Evolutionary conservation across 2,888 invertebrate genomes (phyloP).

Genomic region (Archips crataeganus): DNA sequence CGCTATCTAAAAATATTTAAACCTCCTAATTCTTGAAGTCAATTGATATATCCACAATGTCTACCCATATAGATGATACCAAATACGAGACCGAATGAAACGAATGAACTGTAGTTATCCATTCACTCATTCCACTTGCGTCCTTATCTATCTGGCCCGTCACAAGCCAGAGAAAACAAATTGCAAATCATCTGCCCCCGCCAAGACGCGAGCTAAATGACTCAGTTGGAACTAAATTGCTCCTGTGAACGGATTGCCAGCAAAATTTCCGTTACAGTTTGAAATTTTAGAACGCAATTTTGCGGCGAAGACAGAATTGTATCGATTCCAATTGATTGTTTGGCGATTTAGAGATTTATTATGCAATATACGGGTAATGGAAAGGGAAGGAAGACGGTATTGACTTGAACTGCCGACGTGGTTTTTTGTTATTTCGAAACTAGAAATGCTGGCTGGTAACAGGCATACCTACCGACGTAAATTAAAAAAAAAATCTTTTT

Average conservation of each 20-base stretch:
- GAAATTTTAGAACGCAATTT: slow-evolving; percentile 67
- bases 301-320: slow-evolving; percentile 66
- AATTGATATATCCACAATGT: no score
- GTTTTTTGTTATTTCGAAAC: not conserved
- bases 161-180: slow-evolving; percentile 80
- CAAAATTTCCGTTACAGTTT: slow-evolving; percentile 80
- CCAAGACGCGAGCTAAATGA: slow-evolving; percentile 77
- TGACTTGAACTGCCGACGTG: not conserved
- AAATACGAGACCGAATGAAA: not conserved
- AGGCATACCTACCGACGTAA: no score
- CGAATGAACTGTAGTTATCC: not conserved
- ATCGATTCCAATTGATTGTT: slow-evolving; percentile 59
- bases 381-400: not conserved
- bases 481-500: not conserved
- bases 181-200: slow-evolving; percentile 82
- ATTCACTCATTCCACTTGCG: slow-evolving; percentile 47
- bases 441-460: not conserved
- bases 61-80: no score
- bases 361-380: not conserved
- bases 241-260: slow-evolving; percentile 67
- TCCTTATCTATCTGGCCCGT: slow-evolving; percentile 44
- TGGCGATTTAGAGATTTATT: slow-evolving; percentile 12
- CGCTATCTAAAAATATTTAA: no score
- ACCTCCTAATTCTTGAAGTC: no score
- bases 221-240: slow-evolving; percentile 84